A percentile compares a stretch with the other conserved stretches of the same genome.
Evolutionary conservation across 2,113 vertebrate species (phyloP).

Genomic region (Poicephalus meyeri): DNA sequence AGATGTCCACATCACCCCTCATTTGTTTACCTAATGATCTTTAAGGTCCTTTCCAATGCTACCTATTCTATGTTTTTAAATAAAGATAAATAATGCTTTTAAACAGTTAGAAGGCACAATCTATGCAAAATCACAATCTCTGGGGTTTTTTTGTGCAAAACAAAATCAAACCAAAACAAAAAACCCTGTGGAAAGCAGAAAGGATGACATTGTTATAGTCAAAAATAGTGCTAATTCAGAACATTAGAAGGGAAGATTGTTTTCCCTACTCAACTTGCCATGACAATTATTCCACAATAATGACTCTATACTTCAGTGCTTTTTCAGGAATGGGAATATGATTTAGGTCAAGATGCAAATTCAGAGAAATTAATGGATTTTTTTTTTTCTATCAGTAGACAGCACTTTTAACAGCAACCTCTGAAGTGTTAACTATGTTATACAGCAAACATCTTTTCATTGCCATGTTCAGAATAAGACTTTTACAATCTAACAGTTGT

Average conservation of each 20-base stretch:
- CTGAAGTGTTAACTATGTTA: slow-evolving; percentile 31
- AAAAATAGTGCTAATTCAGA: slow-evolving; percentile 33
- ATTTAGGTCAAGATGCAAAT: slow-evolving; percentile 39
- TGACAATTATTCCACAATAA: background rate
- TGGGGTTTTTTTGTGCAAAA: background rate
- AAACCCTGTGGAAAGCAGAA: background rate
- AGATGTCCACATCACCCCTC: background rate
- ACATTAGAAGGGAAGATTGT: background rate
- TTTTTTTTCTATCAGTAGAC: background rate
- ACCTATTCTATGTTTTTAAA: background rate
- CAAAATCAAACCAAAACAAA: background rate
- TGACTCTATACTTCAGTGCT: background rate
- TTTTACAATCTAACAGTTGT: slow-evolving; percentile 5
- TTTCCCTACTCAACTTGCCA: background rate
- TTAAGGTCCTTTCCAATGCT: background rate
- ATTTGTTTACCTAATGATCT: background rate
- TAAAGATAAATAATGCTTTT: background rate
- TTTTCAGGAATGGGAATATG: slow-evolving; percentile 3
- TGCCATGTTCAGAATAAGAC: slow-evolving; percentile 1
- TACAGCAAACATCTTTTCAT: slow-evolving; percentile 17
- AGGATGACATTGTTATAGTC: background rate
- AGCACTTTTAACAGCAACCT: slow-evolving; percentile 18
- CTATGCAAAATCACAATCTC: background rate
- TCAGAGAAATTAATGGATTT: background rate
- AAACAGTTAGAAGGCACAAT: background rate